These are phyloP conservation scores for Cepaea hortensis DNA, from an alignment of 2,888 invertebrate genomes.

Conservation along the genomic window DNA sequence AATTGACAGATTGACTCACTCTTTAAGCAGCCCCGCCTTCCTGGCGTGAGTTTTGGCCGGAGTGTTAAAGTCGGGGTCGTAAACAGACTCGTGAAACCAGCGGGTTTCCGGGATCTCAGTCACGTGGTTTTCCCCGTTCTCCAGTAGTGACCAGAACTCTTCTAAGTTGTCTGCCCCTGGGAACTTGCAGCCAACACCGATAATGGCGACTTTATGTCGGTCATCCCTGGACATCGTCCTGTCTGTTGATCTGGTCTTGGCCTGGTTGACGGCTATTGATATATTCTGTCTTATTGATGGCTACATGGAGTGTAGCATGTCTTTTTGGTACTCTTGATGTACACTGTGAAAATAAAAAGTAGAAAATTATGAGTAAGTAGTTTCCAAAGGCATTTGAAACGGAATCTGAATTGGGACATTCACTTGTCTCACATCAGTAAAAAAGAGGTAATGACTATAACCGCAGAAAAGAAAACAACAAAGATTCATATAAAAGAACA, in stretches of 20 bases:
- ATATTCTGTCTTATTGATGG: too few relatives aligned
- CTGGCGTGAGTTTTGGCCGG: constrained; percentile 58
- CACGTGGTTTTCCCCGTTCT: constrained; percentile 64
- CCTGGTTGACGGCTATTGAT: too few relatives aligned
- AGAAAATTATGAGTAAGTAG: too few relatives aligned
- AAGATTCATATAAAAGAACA: too few relatives aligned
- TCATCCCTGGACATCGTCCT: not conserved
- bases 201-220: constrained; percentile 34
- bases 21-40: constrained; percentile 57
- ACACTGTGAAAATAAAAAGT: too few relatives aligned
- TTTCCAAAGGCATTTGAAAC: too few relatives aligned
- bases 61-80: constrained; percentile 55
- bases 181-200: constrained; percentile 58
- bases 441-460: too few relatives aligned
- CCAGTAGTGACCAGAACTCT: constrained; percentile 63
- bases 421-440: too few relatives aligned
- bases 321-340: too few relatives aligned
- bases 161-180: constrained; percentile 63
- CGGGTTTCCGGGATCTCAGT: constrained; percentile 58
- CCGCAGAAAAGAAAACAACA: too few relatives aligned
- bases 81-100: constrained; percentile 60
- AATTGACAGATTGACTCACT: constrained; percentile 48
- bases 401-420: too few relatives aligned
- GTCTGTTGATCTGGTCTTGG: not conserved
- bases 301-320: too few relatives aligned